Evolutionary conservation across 2,888 invertebrate genomes (phyloP), one percentile per base, ranked within the genome.

Genomic region (Tolmerus cingulatus): DNA sequence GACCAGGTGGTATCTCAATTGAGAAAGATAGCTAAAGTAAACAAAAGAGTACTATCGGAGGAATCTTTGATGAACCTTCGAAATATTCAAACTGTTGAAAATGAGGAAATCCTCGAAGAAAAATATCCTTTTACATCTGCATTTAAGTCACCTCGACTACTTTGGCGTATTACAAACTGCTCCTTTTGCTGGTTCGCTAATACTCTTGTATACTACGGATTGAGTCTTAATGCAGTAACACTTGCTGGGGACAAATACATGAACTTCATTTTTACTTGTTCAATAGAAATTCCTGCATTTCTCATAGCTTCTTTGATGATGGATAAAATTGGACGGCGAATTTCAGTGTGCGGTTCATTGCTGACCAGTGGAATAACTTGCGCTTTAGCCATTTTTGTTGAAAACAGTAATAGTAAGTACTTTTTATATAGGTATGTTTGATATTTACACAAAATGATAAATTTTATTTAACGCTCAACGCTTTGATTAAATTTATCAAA

Each of bases 111-210:
- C 16, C 5, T 19, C n/a, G 14, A n/a, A 19, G 19, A 76, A 34
- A 55, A 37, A 51, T 86, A 51, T 86, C 88, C 87, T 12, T 84
- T 88, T 16, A 37, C 37, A 8, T 16, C 27, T 23, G 87, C 88
- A 76, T 88, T 89, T 23, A 88, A 79, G 43, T 88, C 88, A 30
- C 74, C 87, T 34, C 90, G 89, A 81, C 89, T 92, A 23, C 90
- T 91, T 79, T 91, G 91, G 91, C 90, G 92, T 66, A 91, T 93
- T 86, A 88, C 94, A 1, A 95, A 95, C 84, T 96, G 96, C 89
- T 95, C 95, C n/a, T 94, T 96, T 89, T 96, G 96, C 93, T 97
- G 96, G 96, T 94, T 96, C 19, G 95, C 96, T 0, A 95, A 96
- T 90, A 95, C 96, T 0, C 95, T 97, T 89, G 95, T 97, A 27